Base-by-base conservation (phyloP, 2,113 vertebrate genomes). In the Tamias sibiricus region DNA sequence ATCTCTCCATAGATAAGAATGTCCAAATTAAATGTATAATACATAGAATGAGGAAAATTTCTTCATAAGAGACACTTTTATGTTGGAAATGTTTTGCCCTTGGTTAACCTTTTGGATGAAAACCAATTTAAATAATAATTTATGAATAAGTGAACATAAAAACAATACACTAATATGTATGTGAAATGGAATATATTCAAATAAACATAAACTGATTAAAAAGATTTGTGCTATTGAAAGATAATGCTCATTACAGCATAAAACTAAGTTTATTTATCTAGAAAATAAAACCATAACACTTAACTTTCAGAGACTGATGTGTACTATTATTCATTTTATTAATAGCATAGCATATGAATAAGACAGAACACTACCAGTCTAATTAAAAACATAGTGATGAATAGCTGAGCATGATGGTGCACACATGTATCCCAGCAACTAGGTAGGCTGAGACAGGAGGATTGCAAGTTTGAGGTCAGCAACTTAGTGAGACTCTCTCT, bases 1-100 rank as follows among this genome's bases (percentile, higher is more conserved):
- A 79, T 32, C 72, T 96, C 47, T 79, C 57, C 64, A 54, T 62
- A 92, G 96, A 92, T 28, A 93, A 59, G 44, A 95, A 90, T 79
- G 74, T 89, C 49, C 87, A 94, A 97, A 94, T 81, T 35, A 93
- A 97, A 49, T 49, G 30, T 64, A 92, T 0, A 57, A 62, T 42
- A 75, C 0, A 9, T 79, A 94, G n/a, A 87, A 52, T 95, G 91
- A 91, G 42, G 24, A 93, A 49, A 93, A 95, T 96, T 96, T 76
- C 22, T 90, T 90, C 76, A 89, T 54, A 75, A 77, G 72, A 97
- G 96, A 97, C 66, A 95, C 95, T 95, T 97, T 95, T 68, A 82
- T 88, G 54, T 88, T 80, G 92, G 26, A 74, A 64, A 87, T 35
- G 24, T 76, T 85, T 97, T 96, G 42, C 86, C 69, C 92, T 85